Conservation (phyloP, 2,888 invertebrate species). For the Sussaba pulchella region DNA sequence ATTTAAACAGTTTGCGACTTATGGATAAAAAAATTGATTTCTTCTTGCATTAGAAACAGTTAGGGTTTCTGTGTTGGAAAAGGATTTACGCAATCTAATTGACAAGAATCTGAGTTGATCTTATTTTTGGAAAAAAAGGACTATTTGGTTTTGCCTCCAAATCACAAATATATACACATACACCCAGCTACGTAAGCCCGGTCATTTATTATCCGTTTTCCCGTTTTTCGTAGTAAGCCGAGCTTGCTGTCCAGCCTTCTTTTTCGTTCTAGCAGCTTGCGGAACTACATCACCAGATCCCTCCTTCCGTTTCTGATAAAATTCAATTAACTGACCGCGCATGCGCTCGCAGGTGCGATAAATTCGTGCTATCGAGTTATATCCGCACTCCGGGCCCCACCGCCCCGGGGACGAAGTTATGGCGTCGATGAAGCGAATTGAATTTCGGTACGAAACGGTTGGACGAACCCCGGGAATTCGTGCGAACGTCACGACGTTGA, state of each 20-base stretch:
- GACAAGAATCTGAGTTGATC: too few species aligned
- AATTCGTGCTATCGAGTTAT: slow-evolving; percentile 56
- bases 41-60: too few species aligned
- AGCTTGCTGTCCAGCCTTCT: neutral
- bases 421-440: slow-evolving; percentile 50
- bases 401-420: too few species aligned
- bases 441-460: slow-evolving; percentile 31
- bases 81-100: too few species aligned
- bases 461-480: slow-evolving; percentile 33
- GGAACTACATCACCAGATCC: neutral
- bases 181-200: neutral
- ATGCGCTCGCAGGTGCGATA: slow-evolving; percentile 23
- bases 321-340: slow-evolving; percentile 46
- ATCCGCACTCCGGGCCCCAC: too few species aligned
- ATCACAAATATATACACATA: neutral
- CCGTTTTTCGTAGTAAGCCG: slow-evolving; percentile 10
- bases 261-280: slow-evolving; percentile 1
- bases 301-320: slow-evolving; percentile 35
- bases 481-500: slow-evolving; percentile 39
- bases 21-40: too few species aligned
- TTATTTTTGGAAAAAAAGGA: too few species aligned
- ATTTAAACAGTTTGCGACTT: too few species aligned
- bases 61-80: too few species aligned
- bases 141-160: too few species aligned
- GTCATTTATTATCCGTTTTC: slow-evolving; percentile 62